Evolutionary conservation across 1,140 invertebrate species (phyloP).

Genomic region (Brachionus angularis): DNA sequence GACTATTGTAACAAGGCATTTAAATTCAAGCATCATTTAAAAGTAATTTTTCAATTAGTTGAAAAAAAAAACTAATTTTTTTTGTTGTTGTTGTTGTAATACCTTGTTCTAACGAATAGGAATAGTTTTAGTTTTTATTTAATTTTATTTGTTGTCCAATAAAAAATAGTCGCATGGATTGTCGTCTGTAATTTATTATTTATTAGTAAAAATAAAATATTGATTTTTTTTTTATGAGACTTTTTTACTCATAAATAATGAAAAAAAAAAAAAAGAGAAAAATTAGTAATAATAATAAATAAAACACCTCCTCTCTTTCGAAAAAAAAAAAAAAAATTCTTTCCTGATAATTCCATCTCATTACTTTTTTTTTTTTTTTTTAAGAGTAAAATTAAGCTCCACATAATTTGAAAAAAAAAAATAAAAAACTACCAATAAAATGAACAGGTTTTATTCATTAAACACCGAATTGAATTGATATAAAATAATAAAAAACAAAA

Average conservation of each 20-base stretch:
- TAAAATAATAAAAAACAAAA: no score
- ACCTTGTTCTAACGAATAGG: not conserved
- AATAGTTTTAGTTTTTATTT: not conserved
- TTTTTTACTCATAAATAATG: no score
- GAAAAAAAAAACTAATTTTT: not conserved
- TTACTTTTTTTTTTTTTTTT: no score
- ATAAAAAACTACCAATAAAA: conserved; percentile 24
- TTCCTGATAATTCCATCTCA: conserved; percentile 7
- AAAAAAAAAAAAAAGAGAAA: no score
- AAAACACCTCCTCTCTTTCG: conserved; percentile 34
- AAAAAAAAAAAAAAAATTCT: not conserved
- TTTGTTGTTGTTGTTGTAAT: not conserved
- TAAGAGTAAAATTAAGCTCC: no score
- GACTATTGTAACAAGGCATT: conserved; percentile 96
- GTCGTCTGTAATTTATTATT: not conserved
- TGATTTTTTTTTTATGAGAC: conserved; percentile 11
- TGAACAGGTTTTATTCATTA: not conserved
- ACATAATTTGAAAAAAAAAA: not conserved
- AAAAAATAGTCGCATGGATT: not conserved
- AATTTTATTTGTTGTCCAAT: not conserved
- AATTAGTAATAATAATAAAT: not conserved
- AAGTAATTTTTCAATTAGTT: conserved; percentile 55
- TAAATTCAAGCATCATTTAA: conserved; percentile 97
- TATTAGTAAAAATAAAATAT: conserved; percentile 39
- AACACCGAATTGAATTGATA: conserved; percentile 27